Conservation (phyloP, 2,888 invertebrate species). For the Nyleta sp. region DNA sequence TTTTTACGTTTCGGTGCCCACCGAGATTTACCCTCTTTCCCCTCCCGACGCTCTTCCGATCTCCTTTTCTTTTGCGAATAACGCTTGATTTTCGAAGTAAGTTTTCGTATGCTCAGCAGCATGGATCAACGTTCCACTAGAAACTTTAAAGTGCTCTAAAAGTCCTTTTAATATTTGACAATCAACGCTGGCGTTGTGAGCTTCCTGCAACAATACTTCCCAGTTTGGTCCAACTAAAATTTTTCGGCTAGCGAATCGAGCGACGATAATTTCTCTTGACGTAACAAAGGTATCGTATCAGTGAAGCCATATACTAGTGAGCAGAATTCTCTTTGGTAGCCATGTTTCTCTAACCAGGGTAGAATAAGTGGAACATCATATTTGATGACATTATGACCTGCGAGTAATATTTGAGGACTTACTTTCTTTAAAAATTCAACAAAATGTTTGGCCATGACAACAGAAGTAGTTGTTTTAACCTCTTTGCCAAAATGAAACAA, state of each 20-base stretch:
- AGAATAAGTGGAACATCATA: constrained; percentile 28
- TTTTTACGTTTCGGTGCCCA: too few species aligned
- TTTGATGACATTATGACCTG: constrained; percentile 38
- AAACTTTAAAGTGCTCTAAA: constrained; percentile 24
- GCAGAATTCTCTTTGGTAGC: constrained; percentile 17
- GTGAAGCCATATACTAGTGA: constrained; percentile 25
- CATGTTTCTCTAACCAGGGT: constrained; percentile 8
- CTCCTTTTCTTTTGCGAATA: too few species aligned
- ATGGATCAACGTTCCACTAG: constrained; percentile 8
- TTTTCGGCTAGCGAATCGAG: constrained; percentile 32
- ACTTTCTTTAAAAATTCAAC: constrained; percentile 24
- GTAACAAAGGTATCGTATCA: constrained; percentile 29
- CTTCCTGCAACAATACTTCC: constrained; percentile 3
- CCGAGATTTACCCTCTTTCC: too few species aligned
- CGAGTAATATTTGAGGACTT: constrained; percentile 18
- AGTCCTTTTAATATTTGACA: constrained; percentile 24
- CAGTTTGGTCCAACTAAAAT: background rate
- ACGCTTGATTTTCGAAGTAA: background rate
- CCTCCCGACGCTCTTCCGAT: too few species aligned
- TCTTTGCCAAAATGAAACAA: constrained; percentile 12
- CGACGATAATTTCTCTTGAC: constrained; percentile 28
- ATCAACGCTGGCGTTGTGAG: constrained; percentile 30
- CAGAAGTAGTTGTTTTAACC: constrained; percentile 4
- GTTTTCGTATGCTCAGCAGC: constrained; percentile 1
- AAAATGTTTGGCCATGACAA: constrained; percentile 10